Evolutionary conservation across 2,113 vertebrate genomes (phyloP).

Genomic region (Lagopus leucura): DNA sequence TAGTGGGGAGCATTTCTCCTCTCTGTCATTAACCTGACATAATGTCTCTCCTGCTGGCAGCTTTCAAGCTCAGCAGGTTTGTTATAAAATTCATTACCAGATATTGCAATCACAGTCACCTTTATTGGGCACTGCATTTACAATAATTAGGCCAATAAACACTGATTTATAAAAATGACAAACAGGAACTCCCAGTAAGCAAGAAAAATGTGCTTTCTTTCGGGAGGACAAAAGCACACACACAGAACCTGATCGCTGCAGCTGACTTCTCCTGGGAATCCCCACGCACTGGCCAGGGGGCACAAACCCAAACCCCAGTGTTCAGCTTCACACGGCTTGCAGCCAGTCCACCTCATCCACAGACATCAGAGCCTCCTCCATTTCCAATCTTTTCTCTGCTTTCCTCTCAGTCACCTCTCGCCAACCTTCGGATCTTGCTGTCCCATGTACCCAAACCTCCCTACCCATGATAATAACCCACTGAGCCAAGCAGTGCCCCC

Average conservation of each 20-base stretch:
- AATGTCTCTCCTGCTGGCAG: slow-evolving; percentile 71
- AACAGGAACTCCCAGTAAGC: slow-evolving; percentile 71
- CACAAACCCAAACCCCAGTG: not conserved
- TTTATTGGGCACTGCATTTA: slow-evolving; percentile 75
- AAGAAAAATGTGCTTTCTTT: slow-evolving; percentile 63
- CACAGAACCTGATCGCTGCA: not conserved
- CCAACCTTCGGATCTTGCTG: not conserved
- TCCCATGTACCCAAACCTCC: rapidly evolving
- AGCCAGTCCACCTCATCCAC: not conserved
- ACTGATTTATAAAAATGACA: slow-evolving; percentile 77
- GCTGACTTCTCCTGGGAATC: not conserved
- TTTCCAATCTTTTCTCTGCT: rapidly evolving
- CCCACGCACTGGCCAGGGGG: not conserved
- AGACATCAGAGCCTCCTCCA: rapidly evolving
- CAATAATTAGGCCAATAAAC: slow-evolving; percentile 80
- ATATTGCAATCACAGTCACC: slow-evolving; percentile 72
- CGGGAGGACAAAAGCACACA: not conserved
- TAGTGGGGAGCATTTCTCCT: slow-evolving; percentile 48
- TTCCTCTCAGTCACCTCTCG: rapidly evolving
- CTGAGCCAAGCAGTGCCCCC: not conserved
- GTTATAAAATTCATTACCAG: slow-evolving; percentile 78
- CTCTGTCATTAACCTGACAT: slow-evolving; percentile 69
- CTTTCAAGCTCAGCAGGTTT: slow-evolving; percentile 73
- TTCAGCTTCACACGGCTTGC: not conserved
- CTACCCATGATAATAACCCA: not conserved